phyloP scores from a whole-genome alignment of 2,888 invertebrate species.

The Lissocephala sabroskyi region DNA sequence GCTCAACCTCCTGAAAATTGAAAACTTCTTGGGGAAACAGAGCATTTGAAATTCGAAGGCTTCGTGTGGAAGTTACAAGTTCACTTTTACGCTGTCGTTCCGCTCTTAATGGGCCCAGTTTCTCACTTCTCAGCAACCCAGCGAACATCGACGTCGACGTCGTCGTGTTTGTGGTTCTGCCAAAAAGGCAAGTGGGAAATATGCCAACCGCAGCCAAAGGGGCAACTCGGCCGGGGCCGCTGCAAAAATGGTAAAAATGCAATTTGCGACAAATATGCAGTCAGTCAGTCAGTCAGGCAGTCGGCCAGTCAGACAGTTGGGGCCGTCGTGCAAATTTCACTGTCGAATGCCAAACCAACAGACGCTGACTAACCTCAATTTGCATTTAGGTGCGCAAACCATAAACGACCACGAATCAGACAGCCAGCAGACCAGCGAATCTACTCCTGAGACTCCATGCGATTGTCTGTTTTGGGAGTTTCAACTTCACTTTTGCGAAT shows the following conservation, averaged over 20 bases:
- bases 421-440: too few relatives aligned
- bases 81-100: too few relatives aligned
- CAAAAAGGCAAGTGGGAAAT: constrained; percentile 1
- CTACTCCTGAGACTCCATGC: constrained; percentile 6
- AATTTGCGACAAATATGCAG: constrained; percentile 53
- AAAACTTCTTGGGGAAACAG: too few relatives aligned
- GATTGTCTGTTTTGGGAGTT: constrained; percentile 14
- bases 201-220: background rate
- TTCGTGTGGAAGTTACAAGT: too few relatives aligned
- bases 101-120: too few relatives aligned
- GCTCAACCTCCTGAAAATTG: too few relatives aligned
- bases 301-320: too few relatives aligned
- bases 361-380: constrained; percentile 42
- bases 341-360: constrained; percentile 17
- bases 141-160: too few relatives aligned
- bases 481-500: background rate
- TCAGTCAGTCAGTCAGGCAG: too few relatives aligned
- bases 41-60: too few relatives aligned
- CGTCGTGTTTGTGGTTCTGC: background rate
- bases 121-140: too few relatives aligned
- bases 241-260: constrained; percentile 17
- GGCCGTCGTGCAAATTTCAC: constrained; percentile 26
- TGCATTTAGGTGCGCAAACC: constrained; percentile 31
- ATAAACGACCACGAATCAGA: too few relatives aligned
- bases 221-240: background rate